These are phyloP conservation scores for Romanomermis culicivorax DNA, from an alignment of 2,888 invertebrate species.

Conservation along the genomic window DNA sequence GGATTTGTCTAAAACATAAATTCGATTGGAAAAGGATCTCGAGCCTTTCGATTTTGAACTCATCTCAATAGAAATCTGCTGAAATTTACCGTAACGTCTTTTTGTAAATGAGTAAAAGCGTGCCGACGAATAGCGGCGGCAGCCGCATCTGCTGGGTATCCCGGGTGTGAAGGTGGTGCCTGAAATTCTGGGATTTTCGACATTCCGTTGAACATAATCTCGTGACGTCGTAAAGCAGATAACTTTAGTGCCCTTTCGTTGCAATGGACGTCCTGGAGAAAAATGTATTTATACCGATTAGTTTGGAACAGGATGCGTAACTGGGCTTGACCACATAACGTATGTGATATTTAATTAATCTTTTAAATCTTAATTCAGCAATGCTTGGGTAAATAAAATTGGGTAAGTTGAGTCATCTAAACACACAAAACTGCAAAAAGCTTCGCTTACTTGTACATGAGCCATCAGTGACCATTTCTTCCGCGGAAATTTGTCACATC, in stretches of 20 bases:
- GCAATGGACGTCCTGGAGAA: conserved; percentile 63
- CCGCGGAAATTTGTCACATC: conserved; percentile 55
- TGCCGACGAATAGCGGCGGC: conserved; percentile 88
- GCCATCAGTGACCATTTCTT: conserved; percentile 85
- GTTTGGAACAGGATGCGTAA: background rate
- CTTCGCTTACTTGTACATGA: conserved; percentile 51
- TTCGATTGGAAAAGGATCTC: too few relatives aligned
- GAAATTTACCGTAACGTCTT: conserved; percentile 54
- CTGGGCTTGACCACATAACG: background rate
- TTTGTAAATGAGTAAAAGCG: conserved; percentile 64
- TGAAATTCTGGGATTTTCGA: conserved; percentile 37
- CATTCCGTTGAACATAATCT: conserved; percentile 36
- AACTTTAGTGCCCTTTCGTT: conserved; percentile 48
- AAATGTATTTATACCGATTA: background rate
- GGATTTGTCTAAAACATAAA: too few relatives aligned
- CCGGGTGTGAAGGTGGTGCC: conserved; percentile 47
- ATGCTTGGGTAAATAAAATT: too few relatives aligned
- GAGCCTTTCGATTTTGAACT: too few relatives aligned
- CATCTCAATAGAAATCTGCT: too few relatives aligned
- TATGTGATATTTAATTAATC: background rate
- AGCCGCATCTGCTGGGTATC: conserved; percentile 82
- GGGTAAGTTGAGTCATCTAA: too few relatives aligned
- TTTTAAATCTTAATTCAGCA: background rate
- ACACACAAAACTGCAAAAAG: too few relatives aligned
- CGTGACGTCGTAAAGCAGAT: conserved; percentile 45